A percentile compares a stretch with the other conserved stretches of the same genome.
These are phyloP conservation scores for Neodiprion lecontei DNA, from an alignment of 1,140 invertebrate genomes.

Conservation along the genomic window DNA sequence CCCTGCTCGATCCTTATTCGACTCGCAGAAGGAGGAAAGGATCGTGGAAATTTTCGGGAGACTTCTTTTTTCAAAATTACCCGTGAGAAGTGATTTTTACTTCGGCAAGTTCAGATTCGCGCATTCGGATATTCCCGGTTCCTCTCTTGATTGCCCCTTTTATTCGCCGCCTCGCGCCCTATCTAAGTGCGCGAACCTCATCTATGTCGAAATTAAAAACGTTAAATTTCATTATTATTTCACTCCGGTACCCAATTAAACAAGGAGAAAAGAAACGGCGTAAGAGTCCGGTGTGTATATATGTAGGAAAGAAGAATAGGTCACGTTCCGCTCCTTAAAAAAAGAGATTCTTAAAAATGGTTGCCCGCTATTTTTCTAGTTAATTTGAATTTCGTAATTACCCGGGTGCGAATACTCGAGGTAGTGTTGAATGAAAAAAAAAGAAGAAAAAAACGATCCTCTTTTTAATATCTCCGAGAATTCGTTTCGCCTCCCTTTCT, in stretches of 20 bases:
- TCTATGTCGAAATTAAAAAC: slow-evolving; percentile 6
- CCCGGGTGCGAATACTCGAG: slow-evolving; percentile 38
- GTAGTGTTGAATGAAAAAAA: not conserved
- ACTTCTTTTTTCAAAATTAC: too few relatives aligned
- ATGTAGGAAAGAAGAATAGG: slow-evolving; percentile 37
- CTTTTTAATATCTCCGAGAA: slow-evolving; percentile 58
- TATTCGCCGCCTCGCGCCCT: not conserved
- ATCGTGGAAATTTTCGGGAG: too few relatives aligned
- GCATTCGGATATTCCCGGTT: too few relatives aligned
- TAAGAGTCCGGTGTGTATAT: not conserved
- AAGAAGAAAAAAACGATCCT: slow-evolving; percentile 52
- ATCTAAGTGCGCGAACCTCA: not conserved
- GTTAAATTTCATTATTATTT: slow-evolving; percentile 6
- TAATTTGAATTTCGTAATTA: slow-evolving; percentile 65
- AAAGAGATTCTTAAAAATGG: slow-evolving; percentile 58
- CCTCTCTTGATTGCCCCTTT: not conserved
- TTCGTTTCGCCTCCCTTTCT: slow-evolving; percentile 37
- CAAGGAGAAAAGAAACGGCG: slow-evolving; percentile 2
- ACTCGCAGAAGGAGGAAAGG: too few relatives aligned
- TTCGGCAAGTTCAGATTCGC: too few relatives aligned
- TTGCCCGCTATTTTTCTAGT: slow-evolving; percentile 58
- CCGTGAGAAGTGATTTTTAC: too few relatives aligned
- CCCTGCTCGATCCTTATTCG: too few relatives aligned
- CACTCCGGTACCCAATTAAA: slow-evolving; percentile 3
- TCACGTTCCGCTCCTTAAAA: slow-evolving; percentile 55